These are phyloP conservation scores for Aleiodes testaceus DNA, from an alignment of 2,888 invertebrate genomes.

Conservation along the genomic window DNA sequence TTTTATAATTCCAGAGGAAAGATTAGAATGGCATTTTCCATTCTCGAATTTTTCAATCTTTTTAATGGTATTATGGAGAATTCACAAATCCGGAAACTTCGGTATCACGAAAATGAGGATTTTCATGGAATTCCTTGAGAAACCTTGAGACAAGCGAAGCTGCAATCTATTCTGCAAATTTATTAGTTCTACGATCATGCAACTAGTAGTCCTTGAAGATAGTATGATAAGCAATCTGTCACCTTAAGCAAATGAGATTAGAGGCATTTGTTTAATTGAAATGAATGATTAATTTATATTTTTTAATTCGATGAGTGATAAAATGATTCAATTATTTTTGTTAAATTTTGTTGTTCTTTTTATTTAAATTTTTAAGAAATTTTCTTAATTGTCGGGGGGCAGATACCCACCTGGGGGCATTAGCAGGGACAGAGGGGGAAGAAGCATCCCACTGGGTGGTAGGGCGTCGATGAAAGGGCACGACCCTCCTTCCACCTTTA, in stretches of 20 bases:
- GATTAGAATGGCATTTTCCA: neutral
- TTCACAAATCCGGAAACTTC: too few species aligned
- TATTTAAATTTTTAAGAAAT: conserved; percentile 17
- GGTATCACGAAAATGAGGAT: too few species aligned
- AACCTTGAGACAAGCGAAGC: conserved; percentile 11
- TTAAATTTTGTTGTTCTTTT: conserved; percentile 4
- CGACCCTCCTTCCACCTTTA: conserved; percentile 73
- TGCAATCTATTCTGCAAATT: conserved; percentile 8
- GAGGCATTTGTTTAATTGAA: conserved; percentile 21
- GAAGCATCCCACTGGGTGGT: conserved; percentile 70
- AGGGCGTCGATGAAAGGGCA: conserved; percentile 79
- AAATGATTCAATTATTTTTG: conserved; percentile 11
- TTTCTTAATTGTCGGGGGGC: conserved; percentile 46
- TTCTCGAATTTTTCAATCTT: too few species aligned
- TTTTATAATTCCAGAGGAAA: neutral
- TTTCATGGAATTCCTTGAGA: neutral
- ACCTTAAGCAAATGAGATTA: conserved; percentile 31
- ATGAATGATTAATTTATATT: conserved; percentile 20
- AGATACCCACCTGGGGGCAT: conserved; percentile 72
- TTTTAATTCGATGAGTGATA: conserved; percentile 30
- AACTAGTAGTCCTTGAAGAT: conserved; percentile 13
- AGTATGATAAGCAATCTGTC: conserved; percentile 21
- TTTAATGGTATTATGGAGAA: too few species aligned
- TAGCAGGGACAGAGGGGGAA: conserved; percentile 68
- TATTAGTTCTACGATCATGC: conserved; percentile 24